These are phyloP conservation scores for Bettongia penicillata DNA, from an alignment of 2,113 vertebrate genomes.

Conservation along the genomic window DNA sequence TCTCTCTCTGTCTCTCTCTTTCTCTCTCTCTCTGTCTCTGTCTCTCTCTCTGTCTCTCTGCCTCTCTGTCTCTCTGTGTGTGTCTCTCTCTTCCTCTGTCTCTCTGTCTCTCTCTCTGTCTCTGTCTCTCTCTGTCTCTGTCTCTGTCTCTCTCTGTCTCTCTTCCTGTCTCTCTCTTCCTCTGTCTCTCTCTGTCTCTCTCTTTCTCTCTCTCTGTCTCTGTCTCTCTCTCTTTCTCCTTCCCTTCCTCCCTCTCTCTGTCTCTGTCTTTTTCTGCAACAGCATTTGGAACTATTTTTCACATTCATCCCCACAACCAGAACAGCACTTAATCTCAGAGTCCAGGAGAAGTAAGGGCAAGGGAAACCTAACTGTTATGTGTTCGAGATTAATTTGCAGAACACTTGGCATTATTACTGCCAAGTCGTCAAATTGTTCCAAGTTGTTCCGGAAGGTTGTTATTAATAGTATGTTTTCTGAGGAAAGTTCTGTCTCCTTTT, in stretches of 20 bases:
- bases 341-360: conserved; percentile 82
- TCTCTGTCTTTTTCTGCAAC: not conserved
- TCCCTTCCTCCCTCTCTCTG: too few relatives aligned
- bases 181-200: too few relatives aligned
- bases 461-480: conserved; percentile 92
- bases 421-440: conserved; percentile 93
- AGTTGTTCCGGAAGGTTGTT: conserved; percentile 93
- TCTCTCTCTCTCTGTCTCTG: not conserved
- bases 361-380: conserved; percentile 85
- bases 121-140: too few relatives aligned
- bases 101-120: too few relatives aligned
- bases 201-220: too few relatives aligned
- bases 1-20: too few relatives aligned
- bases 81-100: too few relatives aligned
- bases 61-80: too few relatives aligned
- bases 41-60: not conserved
- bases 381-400: conserved; percentile 89
- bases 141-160: too few relatives aligned
- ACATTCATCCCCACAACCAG: conserved; percentile 75
- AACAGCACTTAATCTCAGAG: conserved; percentile 74
- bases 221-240: too few relatives aligned
- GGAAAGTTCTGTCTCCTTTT: conserved; percentile 93
- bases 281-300: conserved; percentile 82
- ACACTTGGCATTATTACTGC: conserved; percentile 91
- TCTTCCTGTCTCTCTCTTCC: too few relatives aligned